Evolutionary conservation across 1,140 invertebrate species (phyloP).

Genomic region (Anastrepha obliqua): DNA sequence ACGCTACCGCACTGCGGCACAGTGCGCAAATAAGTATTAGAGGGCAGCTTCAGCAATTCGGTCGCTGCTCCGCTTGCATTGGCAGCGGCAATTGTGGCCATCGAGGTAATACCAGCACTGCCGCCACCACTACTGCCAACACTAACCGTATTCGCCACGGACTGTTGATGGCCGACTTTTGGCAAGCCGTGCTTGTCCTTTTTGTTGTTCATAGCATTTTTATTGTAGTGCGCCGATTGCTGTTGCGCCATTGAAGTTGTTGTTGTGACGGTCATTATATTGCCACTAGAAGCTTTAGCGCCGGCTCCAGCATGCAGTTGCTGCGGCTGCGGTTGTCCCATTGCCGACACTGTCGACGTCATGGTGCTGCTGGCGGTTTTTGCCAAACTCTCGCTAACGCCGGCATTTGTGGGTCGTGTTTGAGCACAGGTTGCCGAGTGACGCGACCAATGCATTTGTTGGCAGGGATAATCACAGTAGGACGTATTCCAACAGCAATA

Average conservation of each 20-base stretch:
- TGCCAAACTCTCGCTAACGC: constrained; percentile 8
- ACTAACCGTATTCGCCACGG: background rate
- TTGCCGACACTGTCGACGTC: constrained; percentile 18
- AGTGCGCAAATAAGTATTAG: constrained; percentile 61
- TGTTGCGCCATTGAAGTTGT: constrained; percentile 6
- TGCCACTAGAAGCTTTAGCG: background rate
- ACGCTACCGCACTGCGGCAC: constrained; percentile 48
- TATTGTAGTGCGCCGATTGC: background rate
- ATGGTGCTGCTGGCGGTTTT: constrained; percentile 3
- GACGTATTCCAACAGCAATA: constrained; percentile 97
- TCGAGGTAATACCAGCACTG: constrained; percentile 57
- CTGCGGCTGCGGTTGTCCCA: constrained; percentile 24
- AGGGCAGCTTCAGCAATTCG: constrained; percentile 64
- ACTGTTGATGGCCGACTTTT: background rate
- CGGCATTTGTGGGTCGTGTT: background rate
- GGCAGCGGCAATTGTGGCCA: constrained; percentile 1
- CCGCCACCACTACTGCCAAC: background rate
- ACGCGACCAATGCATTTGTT: constrained; percentile 81
- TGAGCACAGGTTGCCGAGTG: constrained; percentile 75
- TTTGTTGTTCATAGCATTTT: constrained; percentile 28
- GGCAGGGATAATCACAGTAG: constrained; percentile 92
- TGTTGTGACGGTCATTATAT: background rate
- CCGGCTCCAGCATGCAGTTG: constrained; percentile 5
- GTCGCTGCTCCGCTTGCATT: constrained; percentile 54
- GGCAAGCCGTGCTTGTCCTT: background rate